Percentiles rank a stretch among this genome's conserved stretches.
phyloP scores from a whole-genome alignment of 2,113 vertebrate genomes.

The Ammospiza caudacuta region DNA sequence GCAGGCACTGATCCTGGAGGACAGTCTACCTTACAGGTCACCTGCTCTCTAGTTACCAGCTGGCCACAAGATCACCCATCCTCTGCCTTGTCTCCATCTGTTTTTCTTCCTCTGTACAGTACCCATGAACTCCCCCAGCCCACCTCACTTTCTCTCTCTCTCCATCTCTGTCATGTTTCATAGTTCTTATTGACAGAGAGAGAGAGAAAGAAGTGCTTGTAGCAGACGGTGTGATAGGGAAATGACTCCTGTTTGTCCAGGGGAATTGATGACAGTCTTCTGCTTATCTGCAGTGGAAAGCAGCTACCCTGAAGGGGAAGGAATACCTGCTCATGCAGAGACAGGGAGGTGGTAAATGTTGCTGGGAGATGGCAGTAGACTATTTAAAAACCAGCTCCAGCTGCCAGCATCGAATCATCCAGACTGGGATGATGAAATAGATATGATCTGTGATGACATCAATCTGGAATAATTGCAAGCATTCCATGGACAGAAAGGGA shows the following conservation, averaged over 20 bases:
- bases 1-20: background rate
- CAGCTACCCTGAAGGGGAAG: background rate
- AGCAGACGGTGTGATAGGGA: background rate
- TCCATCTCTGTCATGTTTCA: background rate
- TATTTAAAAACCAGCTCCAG: background rate
- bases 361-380: background rate
- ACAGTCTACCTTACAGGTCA: background rate
- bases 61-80: background rate
- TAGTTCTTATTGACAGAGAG: background rate
- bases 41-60: background rate
- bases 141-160: background rate
- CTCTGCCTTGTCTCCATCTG: accelerated
- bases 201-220: background rate
- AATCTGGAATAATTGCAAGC: background rate
- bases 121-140: background rate
- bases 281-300: background rate
- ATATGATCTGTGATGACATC: background rate
- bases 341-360: background rate
- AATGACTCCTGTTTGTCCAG: background rate
- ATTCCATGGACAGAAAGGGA: background rate
- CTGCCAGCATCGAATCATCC: background rate
- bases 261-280: background rate
- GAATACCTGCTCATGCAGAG: background rate
- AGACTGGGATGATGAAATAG: background rate
- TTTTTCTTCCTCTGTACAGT: background rate